Conservation (phyloP, 2,113 vertebrate genomes). For the Istiophorus platypterus region DNA sequence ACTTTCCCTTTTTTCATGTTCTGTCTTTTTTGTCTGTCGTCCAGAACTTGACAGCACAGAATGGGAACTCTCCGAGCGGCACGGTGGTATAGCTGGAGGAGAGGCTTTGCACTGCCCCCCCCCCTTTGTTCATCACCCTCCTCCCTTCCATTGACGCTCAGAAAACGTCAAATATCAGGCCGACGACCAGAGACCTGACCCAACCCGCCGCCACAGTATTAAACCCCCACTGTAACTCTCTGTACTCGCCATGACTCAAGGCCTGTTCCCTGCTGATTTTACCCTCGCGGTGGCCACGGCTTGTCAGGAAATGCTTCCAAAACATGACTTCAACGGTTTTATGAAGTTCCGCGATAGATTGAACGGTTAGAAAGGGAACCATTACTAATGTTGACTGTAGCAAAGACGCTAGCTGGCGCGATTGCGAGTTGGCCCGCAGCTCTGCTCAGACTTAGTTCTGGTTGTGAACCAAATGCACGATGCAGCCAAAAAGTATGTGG, state of each 20-base stretch:
- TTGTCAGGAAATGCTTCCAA: slow-evolving; percentile 35
- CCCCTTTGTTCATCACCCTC: slow-evolving; percentile 3
- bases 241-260: slow-evolving; percentile 12
- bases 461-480: background rate
- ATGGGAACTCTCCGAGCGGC: slow-evolving; percentile 91
- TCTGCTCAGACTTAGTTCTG: background rate
- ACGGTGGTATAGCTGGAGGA: slow-evolving; percentile 89
- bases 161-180: slow-evolving; percentile 28
- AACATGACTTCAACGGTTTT: background rate
- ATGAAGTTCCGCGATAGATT: background rate
- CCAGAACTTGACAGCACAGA: slow-evolving; percentile 89
- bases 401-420: background rate
- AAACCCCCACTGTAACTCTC: slow-evolving; percentile 39
- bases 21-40: slow-evolving; percentile 41
- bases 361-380: background rate
- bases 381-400: background rate
- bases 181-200: slow-evolving; percentile 32
- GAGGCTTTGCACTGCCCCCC: slow-evolving; percentile 63
- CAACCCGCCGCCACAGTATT: slow-evolving; percentile 51
- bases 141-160: background rate
- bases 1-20: slow-evolving; percentile 30
- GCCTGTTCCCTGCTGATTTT: background rate
- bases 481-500: slow-evolving; percentile 19
- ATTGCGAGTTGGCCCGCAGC: too few relatives aligned
- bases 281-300: background rate